These are phyloP conservation scores for Halesus radiatus DNA, from an alignment of 1,140 invertebrate genomes.

Conservation along the genomic window DNA sequence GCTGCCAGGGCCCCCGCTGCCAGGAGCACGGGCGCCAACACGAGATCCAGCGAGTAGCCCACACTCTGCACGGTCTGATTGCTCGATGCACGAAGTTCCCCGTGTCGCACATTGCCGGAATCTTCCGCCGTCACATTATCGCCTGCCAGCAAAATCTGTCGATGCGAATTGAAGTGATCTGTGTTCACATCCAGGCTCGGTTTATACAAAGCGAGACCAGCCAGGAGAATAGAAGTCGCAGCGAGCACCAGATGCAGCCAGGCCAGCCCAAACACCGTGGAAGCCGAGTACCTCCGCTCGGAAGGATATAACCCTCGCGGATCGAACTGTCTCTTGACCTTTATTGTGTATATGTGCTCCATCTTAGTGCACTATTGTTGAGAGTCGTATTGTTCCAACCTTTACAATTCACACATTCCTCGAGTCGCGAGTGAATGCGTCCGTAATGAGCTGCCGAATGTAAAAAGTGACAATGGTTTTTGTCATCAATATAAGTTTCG, in stretches of 20 bases:
- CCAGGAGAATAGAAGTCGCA: constrained; percentile 69
- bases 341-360: constrained; percentile 78
- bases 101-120: not conserved
- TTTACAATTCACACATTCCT: no score
- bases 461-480: no score
- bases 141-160: not conserved
- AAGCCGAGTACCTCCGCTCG: constrained; percentile 77
- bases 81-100: no score
- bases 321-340: constrained; percentile 74
- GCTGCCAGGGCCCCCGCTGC: constrained; percentile 70
- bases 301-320: constrained; percentile 74
- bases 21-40: constrained; percentile 66
- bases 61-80: no score
- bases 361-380: constrained; percentile 58
- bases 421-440: no score
- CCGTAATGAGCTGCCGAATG: no score
- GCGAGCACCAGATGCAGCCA: constrained; percentile 73
- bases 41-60: constrained; percentile 33
- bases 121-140: not conserved
- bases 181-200: not conserved
- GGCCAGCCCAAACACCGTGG: constrained; percentile 75
- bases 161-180: not conserved
- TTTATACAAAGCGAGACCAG: constrained; percentile 61
- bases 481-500: no score
- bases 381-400: no score